Evolutionary conservation across 2,888 invertebrate species (phyloP), one percentile per base, ranked within the genome.

Genomic region (Pyrocoelia pectoralis): DNA sequence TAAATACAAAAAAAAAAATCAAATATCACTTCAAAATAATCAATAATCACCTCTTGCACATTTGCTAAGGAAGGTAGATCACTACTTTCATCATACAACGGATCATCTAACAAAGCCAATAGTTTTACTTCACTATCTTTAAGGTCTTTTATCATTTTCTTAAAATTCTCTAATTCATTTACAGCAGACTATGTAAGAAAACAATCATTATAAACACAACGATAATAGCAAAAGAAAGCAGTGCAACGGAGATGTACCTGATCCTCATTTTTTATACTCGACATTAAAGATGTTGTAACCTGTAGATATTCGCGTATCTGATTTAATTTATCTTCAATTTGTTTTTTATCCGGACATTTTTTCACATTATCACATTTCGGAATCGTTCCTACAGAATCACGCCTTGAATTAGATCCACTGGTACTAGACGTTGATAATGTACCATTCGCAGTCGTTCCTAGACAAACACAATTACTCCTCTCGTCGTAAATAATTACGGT

Each of bases 271-370:
- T 88, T 86, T 83, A 90, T 86, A 38, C 88, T 88, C 58, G 88
- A 88, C 78, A 91, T 89, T 67, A 91, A 84, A 1, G 87, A 86
- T 18, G 88, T 86, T 3, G 90, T 91, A 33, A 89, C 87, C 73
- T 87, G 84, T 65, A 91, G 89, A 76, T 90, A 91, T 75, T 91
- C 91, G 51, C 89, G 82, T 67, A 91, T 91, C 80, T 91, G 89
- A 62, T 87, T 87, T 13, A 91, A 82, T 50, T 89, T 85, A 28
- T 87, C 86, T 73, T 90, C 89, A 40, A 91, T 89, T 55, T 89
- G 87, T 15, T 85, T 86, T 53, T 88, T 86, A 70, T 90, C 88
- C 4, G 89, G 89, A 80, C 86, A 87, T 73, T 81, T 82, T 19
- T 77, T 74, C 40, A 80, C 74, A 72, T 82, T 82, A 67, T 82